phyloP scores from a whole-genome alignment of 2,113 vertebrate genomes.

The Scomber colias region DNA sequence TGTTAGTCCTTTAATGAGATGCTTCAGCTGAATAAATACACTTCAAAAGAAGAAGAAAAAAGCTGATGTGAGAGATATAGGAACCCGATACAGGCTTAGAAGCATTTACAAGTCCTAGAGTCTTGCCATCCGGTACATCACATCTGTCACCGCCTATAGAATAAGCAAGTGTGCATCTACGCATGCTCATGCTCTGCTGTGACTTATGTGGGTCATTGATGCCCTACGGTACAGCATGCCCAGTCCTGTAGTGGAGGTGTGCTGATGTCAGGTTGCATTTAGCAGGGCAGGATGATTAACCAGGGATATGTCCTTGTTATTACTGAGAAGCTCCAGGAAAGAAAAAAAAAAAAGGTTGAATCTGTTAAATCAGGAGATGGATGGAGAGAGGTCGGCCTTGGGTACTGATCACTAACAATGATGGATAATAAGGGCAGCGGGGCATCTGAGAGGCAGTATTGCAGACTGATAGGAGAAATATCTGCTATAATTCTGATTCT shows the following conservation, averaged over 20 bases:
- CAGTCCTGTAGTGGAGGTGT: constrained; percentile 71
- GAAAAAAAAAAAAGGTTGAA: constrained; percentile 19
- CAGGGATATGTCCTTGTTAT: constrained; percentile 63
- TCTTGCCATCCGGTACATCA: constrained; percentile 36
- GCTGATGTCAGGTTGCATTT: constrained; percentile 69
- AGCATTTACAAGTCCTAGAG: constrained; percentile 29
- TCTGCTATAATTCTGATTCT: not conserved
- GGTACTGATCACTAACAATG: constrained; percentile 42
- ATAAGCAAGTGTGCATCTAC: constrained; percentile 26
- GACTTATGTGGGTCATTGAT: constrained; percentile 78
- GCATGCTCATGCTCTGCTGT: constrained; percentile 42
- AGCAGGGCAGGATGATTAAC: constrained; percentile 58
- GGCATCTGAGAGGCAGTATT: constrained; percentile 22
- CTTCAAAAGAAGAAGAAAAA: constrained; percentile 6
- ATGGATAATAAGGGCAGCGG: constrained; percentile 39
- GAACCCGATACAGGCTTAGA: not conserved
- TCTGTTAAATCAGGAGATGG: constrained; percentile 42
- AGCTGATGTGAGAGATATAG: not conserved
- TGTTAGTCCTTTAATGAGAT: constrained; percentile 2
- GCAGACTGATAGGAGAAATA: not conserved
- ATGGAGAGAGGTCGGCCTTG: constrained; percentile 44
- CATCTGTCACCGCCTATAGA: constrained; percentile 64
- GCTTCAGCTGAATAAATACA: not conserved
- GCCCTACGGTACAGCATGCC: constrained; percentile 68
- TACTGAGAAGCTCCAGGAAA: constrained; percentile 29